Conservation (phyloP, 2,888 invertebrate genomes). For the Willowsia nigromaculata region DNA sequence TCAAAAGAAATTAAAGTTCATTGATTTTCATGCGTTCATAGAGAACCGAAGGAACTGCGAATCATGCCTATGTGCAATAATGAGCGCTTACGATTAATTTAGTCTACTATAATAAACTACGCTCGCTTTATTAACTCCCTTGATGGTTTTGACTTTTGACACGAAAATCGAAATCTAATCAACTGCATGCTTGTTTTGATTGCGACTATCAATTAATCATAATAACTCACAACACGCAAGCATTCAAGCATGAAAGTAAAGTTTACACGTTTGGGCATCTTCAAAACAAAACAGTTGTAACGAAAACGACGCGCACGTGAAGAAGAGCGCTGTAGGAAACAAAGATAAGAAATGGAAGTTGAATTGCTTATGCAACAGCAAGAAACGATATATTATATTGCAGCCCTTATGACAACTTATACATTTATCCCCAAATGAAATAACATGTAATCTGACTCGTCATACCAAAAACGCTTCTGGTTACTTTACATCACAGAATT, state of each 20-base stretch:
- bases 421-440: no score
- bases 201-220: background rate
- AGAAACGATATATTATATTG: no score
- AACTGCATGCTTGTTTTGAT: background rate
- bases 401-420: no score
- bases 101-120: background rate
- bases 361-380: no score
- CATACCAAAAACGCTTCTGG: no score
- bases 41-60: no score
- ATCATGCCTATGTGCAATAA: background rate
- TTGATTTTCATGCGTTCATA: background rate
- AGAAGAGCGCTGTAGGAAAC: background rate
- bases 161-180: constrained; percentile 15
- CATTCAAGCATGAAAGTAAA: no score
- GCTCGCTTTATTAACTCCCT: background rate
- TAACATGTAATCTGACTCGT: no score
- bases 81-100: background rate
- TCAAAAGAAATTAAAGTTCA: background rate
- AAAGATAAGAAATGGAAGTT: background rate
- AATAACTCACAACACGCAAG: background rate
- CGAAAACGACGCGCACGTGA: background rate
- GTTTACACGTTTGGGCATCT: no score
- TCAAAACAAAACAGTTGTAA: no score
- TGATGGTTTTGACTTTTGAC: background rate
- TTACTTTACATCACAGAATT: background rate